A percentile compares a stretch with the other conserved stretches of the same genome.
Evolutionary conservation across 2,797 vertebrate species (phyloP).

Genomic region (Myoxocephalus aenaeus): DNA sequence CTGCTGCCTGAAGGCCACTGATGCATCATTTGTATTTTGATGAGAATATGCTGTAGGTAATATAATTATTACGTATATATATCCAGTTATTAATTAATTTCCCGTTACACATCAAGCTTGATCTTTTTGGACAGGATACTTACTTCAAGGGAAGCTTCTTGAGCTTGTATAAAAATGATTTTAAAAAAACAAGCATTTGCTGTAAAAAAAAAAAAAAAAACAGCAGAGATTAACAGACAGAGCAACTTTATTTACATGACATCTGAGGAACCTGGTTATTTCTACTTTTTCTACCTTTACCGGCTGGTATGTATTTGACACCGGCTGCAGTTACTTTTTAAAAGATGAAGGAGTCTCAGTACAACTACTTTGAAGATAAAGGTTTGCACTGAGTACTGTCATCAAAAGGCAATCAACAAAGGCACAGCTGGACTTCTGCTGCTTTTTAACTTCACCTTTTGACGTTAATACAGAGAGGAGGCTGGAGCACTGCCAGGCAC

Average conservation of each 20-base stretch:
- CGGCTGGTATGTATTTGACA: conserved; percentile 16
- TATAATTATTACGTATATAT: not conserved
- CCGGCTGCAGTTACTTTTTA: conserved; percentile 29
- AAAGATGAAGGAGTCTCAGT: conserved; percentile 46
- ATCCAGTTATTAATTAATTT: not conserved
- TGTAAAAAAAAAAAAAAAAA: not conserved
- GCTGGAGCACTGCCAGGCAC: conserved; percentile 9
- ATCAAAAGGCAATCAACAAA: conserved; percentile 71
- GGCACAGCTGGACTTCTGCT: conserved; percentile 68
- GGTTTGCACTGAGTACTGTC: conserved; percentile 49
- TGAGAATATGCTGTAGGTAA: not conserved
- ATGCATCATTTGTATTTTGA: not conserved
- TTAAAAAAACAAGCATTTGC: not conserved
- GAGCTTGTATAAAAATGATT: not conserved
- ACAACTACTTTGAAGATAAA: conserved; percentile 68
- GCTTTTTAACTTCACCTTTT: conserved; percentile 63
- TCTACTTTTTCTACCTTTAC: conserved; percentile 7
- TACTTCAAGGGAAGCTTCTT: not conserved
- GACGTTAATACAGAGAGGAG: conserved; percentile 42
- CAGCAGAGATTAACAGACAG: not conserved
- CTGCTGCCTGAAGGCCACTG: not conserved
- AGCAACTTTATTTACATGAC: not conserved
- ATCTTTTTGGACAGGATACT: not conserved
- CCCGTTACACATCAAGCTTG: not conserved
- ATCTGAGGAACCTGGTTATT: not conserved